Base-by-base conservation (phyloP, 2,888 invertebrate species). In the Amphipyra tragopoginis region DNA sequence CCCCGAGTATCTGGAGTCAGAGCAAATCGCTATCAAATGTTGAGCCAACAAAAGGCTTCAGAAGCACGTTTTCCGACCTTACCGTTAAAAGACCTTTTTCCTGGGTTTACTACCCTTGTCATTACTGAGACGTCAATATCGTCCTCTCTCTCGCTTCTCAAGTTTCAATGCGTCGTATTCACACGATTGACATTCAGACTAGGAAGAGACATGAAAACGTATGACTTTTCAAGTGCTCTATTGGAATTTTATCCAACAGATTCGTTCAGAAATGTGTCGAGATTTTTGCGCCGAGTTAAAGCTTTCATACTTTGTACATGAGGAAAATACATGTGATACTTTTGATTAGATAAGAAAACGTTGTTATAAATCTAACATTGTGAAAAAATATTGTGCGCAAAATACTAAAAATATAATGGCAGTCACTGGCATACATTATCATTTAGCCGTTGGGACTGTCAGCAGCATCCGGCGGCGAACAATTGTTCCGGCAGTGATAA, bases 401-500 rank as follows among this genome's bases (percentile, higher is more conserved):
- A 69, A 52, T 59, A 51, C 55, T 64, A 61, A 72, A 71, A 64
- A 65, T 57, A 68, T 52, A 44, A 48, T 33, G 21, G 43, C 49
- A 60, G 44, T 53, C 15, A 72, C 65, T 40, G 54, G 65, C 44
- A 56, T 53, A 68, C 64, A 71, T 79, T 83, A 82, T 83, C 82
- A 77, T 76, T 78, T 72, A 69, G 64, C 64, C 52, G 72, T 65
- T 65, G 57, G 63, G 51, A 65, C 68, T 76, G 76, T 68, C 73
- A 55, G 54, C 69, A 54, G 75, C 79, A 77, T 82, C 83, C 82
- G 81, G 67, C 65, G 67, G 50, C 65, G 50, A 53, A 40, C 69
- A 65, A 77, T 82, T 81, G 77, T 84, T 79, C 80, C 79, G 67
- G 61, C 58, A 58, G 56, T 60, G 83, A 84, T 84, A 84, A 80